These are phyloP conservation scores for Betta splendens DNA, from an alignment of 2,797 vertebrate genomes.

Conservation along the genomic window DNA sequence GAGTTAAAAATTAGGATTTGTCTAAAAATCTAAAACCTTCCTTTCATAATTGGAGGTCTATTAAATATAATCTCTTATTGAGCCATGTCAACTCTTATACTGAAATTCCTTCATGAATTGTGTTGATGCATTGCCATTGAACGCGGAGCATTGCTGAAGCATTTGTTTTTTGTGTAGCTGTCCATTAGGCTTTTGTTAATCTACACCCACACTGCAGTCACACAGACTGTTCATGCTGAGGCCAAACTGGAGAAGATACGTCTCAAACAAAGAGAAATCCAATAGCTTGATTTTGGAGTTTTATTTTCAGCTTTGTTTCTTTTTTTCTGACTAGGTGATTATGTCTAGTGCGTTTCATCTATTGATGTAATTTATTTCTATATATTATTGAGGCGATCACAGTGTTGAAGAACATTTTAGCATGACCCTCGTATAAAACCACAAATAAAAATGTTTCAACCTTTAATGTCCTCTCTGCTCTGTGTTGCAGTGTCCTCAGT, in stretches of 20 bases:
- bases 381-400: constrained; percentile 36
- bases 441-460: constrained; percentile 25
- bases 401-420: constrained; percentile 38
- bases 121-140: neutral
- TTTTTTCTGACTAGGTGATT: no score
- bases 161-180: neutral
- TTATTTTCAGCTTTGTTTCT: constrained; percentile 18
- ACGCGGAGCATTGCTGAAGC: neutral
- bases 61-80: neutral
- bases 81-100: neutral
- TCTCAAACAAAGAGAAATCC: neutral
- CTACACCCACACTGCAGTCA: neutral
- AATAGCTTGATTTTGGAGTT: neutral
- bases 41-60: neutral
- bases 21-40: neutral
- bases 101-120: neutral
- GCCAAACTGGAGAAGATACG: constrained; percentile 2
- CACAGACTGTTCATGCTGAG: neutral
- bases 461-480: constrained; percentile 1
- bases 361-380: constrained; percentile 23
- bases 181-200: neutral
- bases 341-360: constrained; percentile 5
- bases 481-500: neutral
- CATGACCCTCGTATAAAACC: constrained; percentile 41
- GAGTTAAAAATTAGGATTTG: neutral